These are phyloP conservation scores for Willowsia nigromaculata DNA, from an alignment of 2,888 invertebrate species.

Conservation along the genomic window DNA sequence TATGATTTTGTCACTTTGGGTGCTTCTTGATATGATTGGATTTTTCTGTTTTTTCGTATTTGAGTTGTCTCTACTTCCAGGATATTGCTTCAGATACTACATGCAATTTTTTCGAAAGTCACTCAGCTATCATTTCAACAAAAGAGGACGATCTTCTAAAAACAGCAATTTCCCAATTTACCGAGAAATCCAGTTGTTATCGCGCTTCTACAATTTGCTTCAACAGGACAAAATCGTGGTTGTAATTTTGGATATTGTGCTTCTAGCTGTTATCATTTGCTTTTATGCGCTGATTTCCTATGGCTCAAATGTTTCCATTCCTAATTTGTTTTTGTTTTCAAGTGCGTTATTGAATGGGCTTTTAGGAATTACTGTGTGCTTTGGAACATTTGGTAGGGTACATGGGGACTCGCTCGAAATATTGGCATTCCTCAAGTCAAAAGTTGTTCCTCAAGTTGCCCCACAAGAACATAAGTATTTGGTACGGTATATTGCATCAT, in stretches of 20 bases:
- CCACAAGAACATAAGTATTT: not conserved
- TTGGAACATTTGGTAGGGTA: conserved; percentile 32
- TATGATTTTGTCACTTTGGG: not conserved
- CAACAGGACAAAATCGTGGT: conserved; percentile 35
- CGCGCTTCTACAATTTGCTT: conserved; percentile 20
- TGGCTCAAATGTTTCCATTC: conserved; percentile 7
- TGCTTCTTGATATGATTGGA: conserved; percentile 26
- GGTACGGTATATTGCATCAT: not conserved
- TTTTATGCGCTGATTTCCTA: conserved; percentile 29
- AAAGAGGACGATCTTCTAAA: not conserved
- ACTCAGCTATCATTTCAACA: not conserved
- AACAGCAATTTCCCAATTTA: not conserved
- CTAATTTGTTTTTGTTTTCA: conserved; percentile 28
- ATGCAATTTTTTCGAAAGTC: not conserved
- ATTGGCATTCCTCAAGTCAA: not conserved
- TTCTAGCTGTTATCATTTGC: conserved; percentile 23
- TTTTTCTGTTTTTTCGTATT: conserved; percentile 38
- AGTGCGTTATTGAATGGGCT: conserved; percentile 25
- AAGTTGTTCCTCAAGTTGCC: not conserved
- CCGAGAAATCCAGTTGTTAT: conserved; percentile 16
- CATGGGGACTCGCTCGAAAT: not conserved
- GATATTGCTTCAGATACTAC: conserved; percentile 40
- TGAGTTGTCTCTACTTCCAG: conserved; percentile 35
- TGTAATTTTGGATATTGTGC: conserved; percentile 2
- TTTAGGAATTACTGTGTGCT: conserved; percentile 32